These are phyloP conservation scores for Phyto melanocephala DNA, from an alignment of 2,888 invertebrate species.

Conservation along the genomic window DNA sequence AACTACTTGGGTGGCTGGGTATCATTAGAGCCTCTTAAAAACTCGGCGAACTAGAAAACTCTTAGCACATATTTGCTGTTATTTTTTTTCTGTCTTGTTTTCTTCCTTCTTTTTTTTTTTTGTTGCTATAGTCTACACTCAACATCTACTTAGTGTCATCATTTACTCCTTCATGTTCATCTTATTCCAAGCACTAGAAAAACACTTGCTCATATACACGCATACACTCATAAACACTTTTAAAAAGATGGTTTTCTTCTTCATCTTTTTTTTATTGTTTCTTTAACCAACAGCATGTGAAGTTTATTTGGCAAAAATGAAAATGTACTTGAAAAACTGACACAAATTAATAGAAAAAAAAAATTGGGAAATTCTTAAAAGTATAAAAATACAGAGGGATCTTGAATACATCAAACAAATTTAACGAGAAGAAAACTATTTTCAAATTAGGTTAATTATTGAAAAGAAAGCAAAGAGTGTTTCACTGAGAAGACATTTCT, in stretches of 20 bases:
- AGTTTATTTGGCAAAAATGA: conserved; percentile 32
- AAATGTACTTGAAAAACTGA: background rate
- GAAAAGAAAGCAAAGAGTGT: too few species aligned
- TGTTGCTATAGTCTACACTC: conserved; percentile 39
- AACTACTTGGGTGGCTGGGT: conserved; percentile 42
- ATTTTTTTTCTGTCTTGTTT: background rate
- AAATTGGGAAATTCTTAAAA: background rate
- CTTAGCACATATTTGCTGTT: conserved; percentile 21
- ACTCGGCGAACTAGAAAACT: conserved; percentile 40
- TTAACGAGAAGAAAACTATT: background rate
- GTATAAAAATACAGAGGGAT: background rate
- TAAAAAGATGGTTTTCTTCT: conserved; percentile 2
- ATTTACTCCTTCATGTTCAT: conserved; percentile 64
- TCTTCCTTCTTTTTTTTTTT: background rate
- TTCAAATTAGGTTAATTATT: too few species aligned
- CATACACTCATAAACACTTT: background rate
- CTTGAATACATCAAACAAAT: background rate
- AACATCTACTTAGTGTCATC: conserved; percentile 64
- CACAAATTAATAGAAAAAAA: background rate
- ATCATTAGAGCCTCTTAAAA: conserved; percentile 51
- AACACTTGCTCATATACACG: background rate
- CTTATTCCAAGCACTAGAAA: conserved; percentile 29
- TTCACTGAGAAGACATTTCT: too few species aligned
- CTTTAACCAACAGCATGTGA: conserved; percentile 27
- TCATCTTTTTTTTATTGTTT: background rate